These are phyloP conservation scores for Sogatella furcifera DNA, from an alignment of 1,140 invertebrate species.

Conservation along the genomic window DNA sequence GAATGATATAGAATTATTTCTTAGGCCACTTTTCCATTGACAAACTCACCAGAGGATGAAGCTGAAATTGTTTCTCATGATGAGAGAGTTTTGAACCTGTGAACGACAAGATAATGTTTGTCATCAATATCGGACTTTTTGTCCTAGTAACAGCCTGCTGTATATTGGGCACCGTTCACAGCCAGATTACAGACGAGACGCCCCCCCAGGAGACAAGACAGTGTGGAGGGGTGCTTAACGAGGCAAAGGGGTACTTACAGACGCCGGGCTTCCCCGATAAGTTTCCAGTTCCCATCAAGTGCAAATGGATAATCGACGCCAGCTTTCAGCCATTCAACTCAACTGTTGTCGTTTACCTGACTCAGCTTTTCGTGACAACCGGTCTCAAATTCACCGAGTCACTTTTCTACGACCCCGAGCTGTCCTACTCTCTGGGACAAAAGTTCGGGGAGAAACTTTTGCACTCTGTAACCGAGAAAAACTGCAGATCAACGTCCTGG, in stretches of 20 bases:
- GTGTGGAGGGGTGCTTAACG: conserved; percentile 51
- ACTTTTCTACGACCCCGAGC: conserved; percentile 57
- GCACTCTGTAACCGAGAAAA: conserved; percentile 26
- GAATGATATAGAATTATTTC: no score
- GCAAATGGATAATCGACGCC: conserved; percentile 77
- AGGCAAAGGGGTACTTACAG: conserved; percentile 53
- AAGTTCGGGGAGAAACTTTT: neutral
- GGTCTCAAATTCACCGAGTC: conserved; percentile 75
- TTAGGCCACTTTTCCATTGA: no score
- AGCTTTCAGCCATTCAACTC: conserved; percentile 38
- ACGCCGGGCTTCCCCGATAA: conserved; percentile 72
- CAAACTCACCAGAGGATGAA: no score
- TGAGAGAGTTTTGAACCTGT: no score
- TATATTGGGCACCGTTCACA: no score
- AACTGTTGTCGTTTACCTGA: conserved; percentile 75
- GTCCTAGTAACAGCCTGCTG: no score
- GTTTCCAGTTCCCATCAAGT: conserved; percentile 68
- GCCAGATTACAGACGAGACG: no score
- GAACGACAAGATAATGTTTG: no score
- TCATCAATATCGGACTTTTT: no score
- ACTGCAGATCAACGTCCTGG: conserved; percentile 53
- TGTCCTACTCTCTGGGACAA: conserved; percentile 21
- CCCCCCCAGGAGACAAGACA: conserved; percentile 1
- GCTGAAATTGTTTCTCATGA: no score
- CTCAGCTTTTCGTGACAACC: conserved; percentile 72